phyloP scores from a whole-genome alignment of 2,113 vertebrate species.

The Hippocampus zosterae region DNA sequence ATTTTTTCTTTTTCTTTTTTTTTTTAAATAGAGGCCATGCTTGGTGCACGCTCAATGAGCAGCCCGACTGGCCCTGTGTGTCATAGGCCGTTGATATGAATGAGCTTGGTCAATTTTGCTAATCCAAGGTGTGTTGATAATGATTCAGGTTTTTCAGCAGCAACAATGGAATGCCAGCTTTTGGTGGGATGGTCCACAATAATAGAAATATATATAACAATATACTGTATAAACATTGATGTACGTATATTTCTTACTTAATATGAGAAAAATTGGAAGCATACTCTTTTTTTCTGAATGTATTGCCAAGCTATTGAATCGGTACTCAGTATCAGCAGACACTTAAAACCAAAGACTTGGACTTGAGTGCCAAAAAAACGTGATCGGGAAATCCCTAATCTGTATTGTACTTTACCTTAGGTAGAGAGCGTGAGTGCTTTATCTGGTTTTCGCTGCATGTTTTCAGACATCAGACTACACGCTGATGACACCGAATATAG shows the following conservation, averaged over 20 bases:
- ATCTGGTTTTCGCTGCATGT: slow-evolving; percentile 15
- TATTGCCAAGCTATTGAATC: too few relatives aligned
- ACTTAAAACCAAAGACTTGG: too few relatives aligned
- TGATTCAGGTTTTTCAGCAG: background rate
- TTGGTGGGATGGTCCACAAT: too few relatives aligned
- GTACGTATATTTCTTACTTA: too few relatives aligned
- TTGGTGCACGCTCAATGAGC: slow-evolving; percentile 19
- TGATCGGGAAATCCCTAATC: too few relatives aligned
- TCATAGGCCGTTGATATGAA: slow-evolving; percentile 55
- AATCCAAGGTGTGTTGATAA: background rate
- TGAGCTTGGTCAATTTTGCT: slow-evolving; percentile 57
- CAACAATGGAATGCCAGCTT: slow-evolving; percentile 1
- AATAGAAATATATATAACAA: too few relatives aligned
- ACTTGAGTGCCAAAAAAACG: too few relatives aligned
- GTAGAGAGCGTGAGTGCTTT: background rate
- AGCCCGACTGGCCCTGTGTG: slow-evolving; percentile 46
- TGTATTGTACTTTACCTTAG: background rate
- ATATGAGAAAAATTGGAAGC: too few relatives aligned
- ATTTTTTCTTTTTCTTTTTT: background rate
- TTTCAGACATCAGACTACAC: slow-evolving; percentile 28
- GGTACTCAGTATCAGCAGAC: too few relatives aligned
- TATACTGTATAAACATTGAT: too few relatives aligned
- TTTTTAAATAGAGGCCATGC: background rate
- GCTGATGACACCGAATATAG: slow-evolving; percentile 26
- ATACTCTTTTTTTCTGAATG: too few relatives aligned